Evolutionary conservation across 2,113 vertebrate genomes (phyloP).

Genomic region (Phalacrocorax aristotelis): DNA sequence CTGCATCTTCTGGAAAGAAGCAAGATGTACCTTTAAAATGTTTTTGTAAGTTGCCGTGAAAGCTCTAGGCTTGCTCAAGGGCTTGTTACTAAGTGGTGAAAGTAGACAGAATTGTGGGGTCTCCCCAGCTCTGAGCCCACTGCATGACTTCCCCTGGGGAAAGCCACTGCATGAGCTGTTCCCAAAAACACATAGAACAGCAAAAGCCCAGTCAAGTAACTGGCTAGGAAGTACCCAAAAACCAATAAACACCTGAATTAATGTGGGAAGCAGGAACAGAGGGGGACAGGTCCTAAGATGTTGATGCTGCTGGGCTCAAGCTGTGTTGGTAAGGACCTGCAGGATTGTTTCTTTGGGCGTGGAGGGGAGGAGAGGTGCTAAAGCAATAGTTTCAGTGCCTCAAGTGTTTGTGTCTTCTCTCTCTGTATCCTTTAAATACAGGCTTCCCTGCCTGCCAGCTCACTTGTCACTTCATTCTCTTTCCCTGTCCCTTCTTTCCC

Average conservation of each 20-base stretch:
- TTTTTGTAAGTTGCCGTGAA: rapidly evolving
- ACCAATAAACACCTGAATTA: too few species aligned
- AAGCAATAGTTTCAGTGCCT: too few species aligned
- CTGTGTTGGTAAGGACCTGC: rapidly evolving
- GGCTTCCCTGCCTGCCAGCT: background rate
- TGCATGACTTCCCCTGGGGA: too few species aligned
- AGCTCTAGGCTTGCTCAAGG: background rate
- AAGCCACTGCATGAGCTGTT: background rate
- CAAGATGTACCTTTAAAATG: rapidly evolving
- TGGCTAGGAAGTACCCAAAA: background rate
- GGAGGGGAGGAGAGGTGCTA: background rate
- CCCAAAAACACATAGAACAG: background rate
- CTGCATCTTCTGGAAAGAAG: background rate
- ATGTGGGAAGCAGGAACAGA: background rate
- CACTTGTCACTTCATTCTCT: rapidly evolving
- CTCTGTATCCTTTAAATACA: background rate
- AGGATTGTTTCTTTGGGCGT: background rate
- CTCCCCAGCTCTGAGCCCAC: background rate
- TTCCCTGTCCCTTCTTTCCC: background rate
- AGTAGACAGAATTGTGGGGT: too few species aligned
- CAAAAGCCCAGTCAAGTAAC: background rate
- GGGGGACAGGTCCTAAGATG: background rate
- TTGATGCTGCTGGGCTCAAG: too few species aligned
- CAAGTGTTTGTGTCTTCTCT: background rate
- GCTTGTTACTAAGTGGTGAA: rapidly evolving